Base-by-base conservation (phyloP, 2,113 vertebrate species). In the Leptodactylus fuscus region DNA sequence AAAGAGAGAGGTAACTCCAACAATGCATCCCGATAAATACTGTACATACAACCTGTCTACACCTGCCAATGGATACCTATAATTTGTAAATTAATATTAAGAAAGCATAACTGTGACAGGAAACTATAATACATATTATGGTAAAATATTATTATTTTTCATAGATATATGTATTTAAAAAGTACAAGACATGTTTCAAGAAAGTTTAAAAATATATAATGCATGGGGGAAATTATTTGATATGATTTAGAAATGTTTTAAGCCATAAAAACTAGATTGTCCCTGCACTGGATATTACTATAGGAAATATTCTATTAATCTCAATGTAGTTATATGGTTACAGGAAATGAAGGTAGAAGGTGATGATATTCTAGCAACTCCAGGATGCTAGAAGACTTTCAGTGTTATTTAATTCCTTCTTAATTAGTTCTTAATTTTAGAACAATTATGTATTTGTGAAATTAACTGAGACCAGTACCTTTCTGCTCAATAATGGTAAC, bases 291-390 rank as follows among this genome's bases (percentile, higher is more conserved):
- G 29, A 32, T n/a, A n/a, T n/a, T n/a, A n/a, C n/a, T n/a, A n/a
- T 34, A 34, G 15, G 13, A 29, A 67, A 34, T 4, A 67, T 16
- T 67, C 16, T 34, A 18, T 67, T 67, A 67, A 67, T 34, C 62
- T 32, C 15, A 16, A 29, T 67, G 15, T 29, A 67, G 62, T 34
- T 67, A 16, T 15, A 32, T 18, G 62, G 27, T 29, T 67, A 18
- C 62, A 67, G 62, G 62, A 67, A 67, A 67, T 67, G 62, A 34
- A 34, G 16, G 29, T 16, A 34, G 29, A 67, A 67, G 29, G 62
- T 67, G 27, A 67, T 67, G 62, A 67, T 34, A 67, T 67, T 29
- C 29, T 67, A 62, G 62, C 34, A 29, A 67, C 62, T 67, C 34
- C 27, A 67, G 62, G 62, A 67, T 34, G 29, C 29, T 2, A 32